These are phyloP conservation scores for Mizuhopecten yessoensis DNA, from an alignment of 1,140 invertebrate species.

Conservation along the genomic window DNA sequence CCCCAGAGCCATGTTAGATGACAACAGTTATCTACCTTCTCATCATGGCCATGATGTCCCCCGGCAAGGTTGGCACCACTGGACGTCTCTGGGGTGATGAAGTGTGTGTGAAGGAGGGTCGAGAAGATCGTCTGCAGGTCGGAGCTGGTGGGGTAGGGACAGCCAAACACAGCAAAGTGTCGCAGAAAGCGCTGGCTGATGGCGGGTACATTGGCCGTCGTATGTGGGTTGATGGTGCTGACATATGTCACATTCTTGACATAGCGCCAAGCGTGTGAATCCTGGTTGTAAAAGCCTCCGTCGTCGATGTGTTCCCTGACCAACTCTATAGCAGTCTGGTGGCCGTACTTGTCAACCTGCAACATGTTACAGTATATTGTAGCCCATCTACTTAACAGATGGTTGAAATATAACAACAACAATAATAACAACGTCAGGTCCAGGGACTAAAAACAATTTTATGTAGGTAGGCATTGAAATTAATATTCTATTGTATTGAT, in stretches of 20 bases:
- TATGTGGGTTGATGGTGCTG: slow-evolving; percentile 79
- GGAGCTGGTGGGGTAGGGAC: slow-evolving; percentile 78
- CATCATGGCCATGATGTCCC: slow-evolving; percentile 76
- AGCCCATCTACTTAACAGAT: too few species aligned
- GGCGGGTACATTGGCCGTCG: slow-evolving; percentile 77
- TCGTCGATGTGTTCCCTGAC: slow-evolving; percentile 83
- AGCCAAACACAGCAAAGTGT: slow-evolving; percentile 82
- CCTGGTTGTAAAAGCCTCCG: slow-evolving; percentile 81
- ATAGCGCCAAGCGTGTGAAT: slow-evolving; percentile 80
- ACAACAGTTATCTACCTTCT: slow-evolving; percentile 70
- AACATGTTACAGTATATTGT: too few species aligned
- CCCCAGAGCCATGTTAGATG: too few species aligned
- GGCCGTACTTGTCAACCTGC: slow-evolving; percentile 78
- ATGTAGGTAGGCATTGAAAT: too few species aligned
- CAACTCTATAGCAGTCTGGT: slow-evolving; percentile 82
- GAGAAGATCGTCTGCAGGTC: slow-evolving; percentile 80
- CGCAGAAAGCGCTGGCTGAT: slow-evolving; percentile 79
- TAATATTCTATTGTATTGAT: too few species aligned
- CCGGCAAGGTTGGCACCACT: slow-evolving; percentile 49
- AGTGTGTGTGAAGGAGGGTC: slow-evolving; percentile 78
- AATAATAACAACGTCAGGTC: too few species aligned
- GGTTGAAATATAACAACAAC: too few species aligned
- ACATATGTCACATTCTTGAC: slow-evolving; percentile 82
- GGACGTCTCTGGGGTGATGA: slow-evolving; percentile 78
- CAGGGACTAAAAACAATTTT: too few species aligned